phyloP scores from a whole-genome alignment of 2,113 vertebrate genomes.

The Mesocricetus auratus region DNA sequence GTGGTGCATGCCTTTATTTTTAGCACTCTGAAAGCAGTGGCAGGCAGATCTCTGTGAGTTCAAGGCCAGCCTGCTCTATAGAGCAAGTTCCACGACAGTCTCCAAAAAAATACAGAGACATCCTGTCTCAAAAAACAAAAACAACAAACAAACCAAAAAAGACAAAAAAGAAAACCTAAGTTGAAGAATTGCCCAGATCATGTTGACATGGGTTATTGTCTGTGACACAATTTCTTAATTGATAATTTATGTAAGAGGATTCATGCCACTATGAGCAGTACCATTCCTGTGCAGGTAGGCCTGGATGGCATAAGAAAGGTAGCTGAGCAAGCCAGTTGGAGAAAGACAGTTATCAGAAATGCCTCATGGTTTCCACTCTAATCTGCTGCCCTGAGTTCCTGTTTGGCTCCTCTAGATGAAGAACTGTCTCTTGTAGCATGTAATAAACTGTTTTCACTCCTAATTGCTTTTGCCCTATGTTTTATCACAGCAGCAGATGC shows the following conservation, averaged over 20 bases:
- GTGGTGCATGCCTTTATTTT: too few relatives aligned
- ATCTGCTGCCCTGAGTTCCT: background rate
- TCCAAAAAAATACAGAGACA: too few relatives aligned
- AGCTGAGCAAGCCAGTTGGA: background rate
- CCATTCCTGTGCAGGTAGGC: background rate
- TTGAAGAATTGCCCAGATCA: background rate
- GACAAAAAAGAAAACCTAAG: too few relatives aligned
- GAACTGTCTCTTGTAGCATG: background rate
- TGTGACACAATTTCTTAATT: background rate
- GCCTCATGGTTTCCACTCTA: background rate
- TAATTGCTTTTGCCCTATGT: background rate
- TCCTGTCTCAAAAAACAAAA: too few relatives aligned
- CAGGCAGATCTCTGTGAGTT: too few relatives aligned
- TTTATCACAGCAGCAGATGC: background rate
- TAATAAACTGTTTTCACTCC: background rate
- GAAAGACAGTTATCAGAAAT: background rate
- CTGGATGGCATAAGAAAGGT: background rate
- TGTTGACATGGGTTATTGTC: too few relatives aligned
- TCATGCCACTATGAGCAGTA: background rate
- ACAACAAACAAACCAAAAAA: too few relatives aligned
- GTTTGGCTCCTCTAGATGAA: background rate
- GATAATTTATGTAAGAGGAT: too few relatives aligned
- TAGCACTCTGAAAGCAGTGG: too few relatives aligned
- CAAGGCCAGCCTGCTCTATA: too few relatives aligned
- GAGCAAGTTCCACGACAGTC: too few relatives aligned